Conservation (phyloP, 92 coral and sea anemone genomes). For the Zoanthus solanderi region DNA sequence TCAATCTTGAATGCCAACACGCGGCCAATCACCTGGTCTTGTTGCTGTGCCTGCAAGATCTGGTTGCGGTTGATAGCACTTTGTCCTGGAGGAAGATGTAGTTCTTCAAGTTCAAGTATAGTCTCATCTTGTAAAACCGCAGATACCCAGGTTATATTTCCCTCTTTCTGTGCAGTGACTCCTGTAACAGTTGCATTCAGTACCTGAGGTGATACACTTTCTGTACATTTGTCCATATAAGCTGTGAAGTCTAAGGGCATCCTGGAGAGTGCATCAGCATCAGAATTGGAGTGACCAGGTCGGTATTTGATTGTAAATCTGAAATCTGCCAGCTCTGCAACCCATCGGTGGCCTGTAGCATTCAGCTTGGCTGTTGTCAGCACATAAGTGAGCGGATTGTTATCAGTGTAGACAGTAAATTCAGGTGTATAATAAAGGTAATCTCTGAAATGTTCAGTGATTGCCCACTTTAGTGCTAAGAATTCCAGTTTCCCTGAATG, state of each 20-base stretch:
- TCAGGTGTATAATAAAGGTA: too few species aligned
- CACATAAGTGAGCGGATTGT: too few species aligned
- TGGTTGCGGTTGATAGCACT: conserved; percentile 12
- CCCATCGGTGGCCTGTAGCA: too few species aligned
- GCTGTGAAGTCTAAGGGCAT: conserved; percentile 41
- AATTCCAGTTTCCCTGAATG: not conserved
- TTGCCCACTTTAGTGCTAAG: too few species aligned
- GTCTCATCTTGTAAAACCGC: conserved; percentile 12
- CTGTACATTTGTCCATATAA: conserved; percentile 45
- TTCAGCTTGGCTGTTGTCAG: too few species aligned
- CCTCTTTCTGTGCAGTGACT: conserved; percentile 41
- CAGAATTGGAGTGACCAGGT: conserved; percentile 30
- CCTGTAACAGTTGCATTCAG: conserved; percentile 42
- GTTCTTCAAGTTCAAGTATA: conserved; percentile 11
- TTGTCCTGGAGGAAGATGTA: not conserved
- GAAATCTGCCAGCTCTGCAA: not conserved
- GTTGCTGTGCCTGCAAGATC: not conserved
- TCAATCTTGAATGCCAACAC: not conserved
- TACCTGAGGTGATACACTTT: conserved; percentile 30
- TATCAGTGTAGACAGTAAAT: too few species aligned
- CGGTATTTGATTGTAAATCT: conserved; percentile 50
- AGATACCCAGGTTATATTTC: conserved; percentile 37
- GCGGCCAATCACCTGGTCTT: too few species aligned
- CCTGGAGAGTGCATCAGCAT: conserved; percentile 54
- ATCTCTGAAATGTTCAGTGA: too few species aligned